These are phyloP conservation scores for Calephelis perditalis DNA, from an alignment of 2,888 invertebrate genomes.

Conservation along the genomic window DNA sequence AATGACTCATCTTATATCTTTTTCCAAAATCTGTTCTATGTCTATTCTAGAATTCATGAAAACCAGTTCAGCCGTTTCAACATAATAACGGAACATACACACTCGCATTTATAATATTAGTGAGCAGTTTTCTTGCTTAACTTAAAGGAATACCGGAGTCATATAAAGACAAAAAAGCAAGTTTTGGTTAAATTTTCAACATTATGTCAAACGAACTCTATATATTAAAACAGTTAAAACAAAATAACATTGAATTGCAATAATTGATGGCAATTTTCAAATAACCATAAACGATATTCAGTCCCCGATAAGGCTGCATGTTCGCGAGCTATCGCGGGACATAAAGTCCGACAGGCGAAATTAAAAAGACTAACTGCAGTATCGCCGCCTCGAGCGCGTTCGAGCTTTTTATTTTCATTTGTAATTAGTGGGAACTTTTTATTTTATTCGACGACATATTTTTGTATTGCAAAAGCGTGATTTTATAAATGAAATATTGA, in stretches of 20 bases:
- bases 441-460: slow-evolving; percentile 9
- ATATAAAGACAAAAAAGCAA: background rate
- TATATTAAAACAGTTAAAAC: background rate
- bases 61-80: too few species aligned
- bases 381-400: slow-evolving; percentile 23
- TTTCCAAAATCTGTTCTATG: too few species aligned
- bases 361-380: slow-evolving; percentile 38
- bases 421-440: slow-evolving; percentile 21
- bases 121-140: too few species aligned
- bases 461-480: slow-evolving; percentile 11
- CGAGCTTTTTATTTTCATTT: slow-evolving; percentile 23
- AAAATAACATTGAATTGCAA: slow-evolving; percentile 13
- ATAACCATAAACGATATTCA: slow-evolving; percentile 44
- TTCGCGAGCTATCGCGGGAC: slow-evolving; percentile 39
- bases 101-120: background rate
- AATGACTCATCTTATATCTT: too few species aligned
- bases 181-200: background rate
- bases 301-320: slow-evolving; percentile 36
- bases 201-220: too few species aligned
- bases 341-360: slow-evolving; percentile 54
- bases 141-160: too few species aligned
- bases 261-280: slow-evolving; percentile 38
- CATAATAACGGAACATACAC: background rate
- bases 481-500: slow-evolving; percentile 11
- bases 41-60: too few species aligned